phyloP scores from a whole-genome alignment of 2,888 invertebrate genomes.

The Ischnura elegans region DNA sequence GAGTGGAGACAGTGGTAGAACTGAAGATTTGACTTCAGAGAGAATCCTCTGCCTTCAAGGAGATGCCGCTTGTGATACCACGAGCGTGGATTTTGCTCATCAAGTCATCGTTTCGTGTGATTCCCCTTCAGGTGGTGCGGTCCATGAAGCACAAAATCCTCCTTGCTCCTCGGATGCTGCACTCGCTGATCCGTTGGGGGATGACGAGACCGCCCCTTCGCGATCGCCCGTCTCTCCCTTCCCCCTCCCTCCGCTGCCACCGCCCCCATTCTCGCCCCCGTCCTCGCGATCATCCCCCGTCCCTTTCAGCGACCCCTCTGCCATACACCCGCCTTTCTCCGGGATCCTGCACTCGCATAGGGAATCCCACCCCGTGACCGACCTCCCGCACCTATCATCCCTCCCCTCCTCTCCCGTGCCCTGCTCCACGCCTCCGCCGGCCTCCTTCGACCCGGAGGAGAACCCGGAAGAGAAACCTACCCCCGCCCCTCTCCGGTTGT shows the following conservation, averaged over 20 bases:
- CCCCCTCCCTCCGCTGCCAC: not conserved
- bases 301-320: not conserved
- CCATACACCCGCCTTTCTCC: not conserved
- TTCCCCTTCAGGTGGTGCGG: too few relatives aligned
- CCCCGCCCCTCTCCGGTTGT: not conserved
- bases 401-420: conserved; percentile 39
- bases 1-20: not conserved
- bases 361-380: conserved; percentile 27
- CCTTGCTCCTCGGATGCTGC: not conserved
- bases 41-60: not conserved
- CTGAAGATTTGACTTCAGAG: not conserved
- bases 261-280: conserved; percentile 10
- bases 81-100: not conserved
- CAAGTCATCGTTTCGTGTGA: not conserved
- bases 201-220: not conserved
- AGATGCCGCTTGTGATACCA: not conserved
- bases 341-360: not conserved
- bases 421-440: not conserved
- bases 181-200: not conserved
- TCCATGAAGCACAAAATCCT: not conserved
- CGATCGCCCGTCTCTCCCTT: not conserved
- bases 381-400: conserved; percentile 52
- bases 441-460: conserved; percentile 25
- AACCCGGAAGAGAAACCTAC: not conserved
- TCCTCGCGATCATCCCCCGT: not conserved